Evolutionary conservation across 1,140 invertebrate species (phyloP).

Genomic region (Achroia grisella): DNA sequence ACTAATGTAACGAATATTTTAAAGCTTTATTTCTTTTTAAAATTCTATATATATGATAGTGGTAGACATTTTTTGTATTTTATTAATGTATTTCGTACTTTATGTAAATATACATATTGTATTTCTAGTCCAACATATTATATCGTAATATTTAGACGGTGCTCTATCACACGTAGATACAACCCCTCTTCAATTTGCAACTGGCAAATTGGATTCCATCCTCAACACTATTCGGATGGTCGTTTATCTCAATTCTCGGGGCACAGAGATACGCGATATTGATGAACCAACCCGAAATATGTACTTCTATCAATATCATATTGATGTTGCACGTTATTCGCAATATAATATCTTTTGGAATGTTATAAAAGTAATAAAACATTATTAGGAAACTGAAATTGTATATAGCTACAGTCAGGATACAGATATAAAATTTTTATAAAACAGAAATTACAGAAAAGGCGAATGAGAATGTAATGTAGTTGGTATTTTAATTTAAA

Average conservation of each 20-base stretch:
- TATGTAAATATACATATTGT: too few relatives aligned
- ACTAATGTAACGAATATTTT: too few relatives aligned
- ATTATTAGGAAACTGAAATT: constrained; percentile 10
- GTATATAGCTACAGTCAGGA: neutral
- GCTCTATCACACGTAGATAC: constrained; percentile 9
- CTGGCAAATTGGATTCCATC: constrained; percentile 38
- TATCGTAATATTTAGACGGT: constrained; percentile 4
- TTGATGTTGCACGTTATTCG: neutral
- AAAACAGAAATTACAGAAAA: too few relatives aligned
- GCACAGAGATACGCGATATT: constrained; percentile 21
- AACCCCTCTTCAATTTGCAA: constrained; percentile 39
- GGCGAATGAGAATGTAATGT: too few relatives aligned
- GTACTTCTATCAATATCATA: constrained; percentile 8
- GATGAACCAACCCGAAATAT: constrained; percentile 17
- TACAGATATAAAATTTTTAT: too few relatives aligned
- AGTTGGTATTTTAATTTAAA: too few relatives aligned
- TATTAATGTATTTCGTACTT: too few relatives aligned
- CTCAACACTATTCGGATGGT: constrained; percentile 32
- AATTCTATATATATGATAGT: too few relatives aligned
- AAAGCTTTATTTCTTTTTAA: too few relatives aligned
- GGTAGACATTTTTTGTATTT: too few relatives aligned
- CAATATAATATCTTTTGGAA: neutral
- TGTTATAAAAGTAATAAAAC: neutral
- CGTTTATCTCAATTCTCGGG: constrained; percentile 39
- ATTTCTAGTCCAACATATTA: neutral